A percentile compares a stretch with the other conserved stretches of the same genome.
These are phyloP conservation scores for Nicator chloris DNA, from an alignment of 2,113 vertebrate genomes.

Conservation along the genomic window DNA sequence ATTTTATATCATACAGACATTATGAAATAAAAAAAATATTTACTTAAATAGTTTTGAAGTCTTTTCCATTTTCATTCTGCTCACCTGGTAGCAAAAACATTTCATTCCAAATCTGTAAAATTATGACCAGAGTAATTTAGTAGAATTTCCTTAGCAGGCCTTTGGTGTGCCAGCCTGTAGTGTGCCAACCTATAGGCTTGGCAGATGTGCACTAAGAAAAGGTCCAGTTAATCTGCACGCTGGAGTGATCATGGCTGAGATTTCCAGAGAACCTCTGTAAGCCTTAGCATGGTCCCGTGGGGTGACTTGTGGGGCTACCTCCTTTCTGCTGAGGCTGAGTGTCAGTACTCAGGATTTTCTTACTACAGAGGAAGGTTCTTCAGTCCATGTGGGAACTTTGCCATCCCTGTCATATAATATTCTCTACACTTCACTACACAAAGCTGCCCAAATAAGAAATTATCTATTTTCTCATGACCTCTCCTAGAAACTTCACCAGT, in stretches of 20 bases:
- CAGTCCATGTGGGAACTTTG: neutral
- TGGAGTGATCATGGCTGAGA: neutral
- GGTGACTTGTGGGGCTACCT: neutral
- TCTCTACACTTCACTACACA: neutral
- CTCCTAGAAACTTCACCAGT: neutral
- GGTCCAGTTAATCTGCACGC: neutral
- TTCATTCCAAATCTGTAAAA: neutral
- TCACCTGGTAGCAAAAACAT: neutral
- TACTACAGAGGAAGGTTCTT: neutral
- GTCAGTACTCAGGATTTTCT: neutral
- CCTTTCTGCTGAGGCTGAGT: neutral
- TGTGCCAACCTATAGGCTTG: neutral
- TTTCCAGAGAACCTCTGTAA: neutral
- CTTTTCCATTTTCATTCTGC: neutral
- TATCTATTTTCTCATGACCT: neutral
- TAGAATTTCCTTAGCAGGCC: neutral
- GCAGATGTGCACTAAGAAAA: neutral
- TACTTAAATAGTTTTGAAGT: neutral
- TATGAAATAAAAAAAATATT: neutral
- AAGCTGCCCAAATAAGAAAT: neutral
- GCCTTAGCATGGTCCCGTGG: accelerated
- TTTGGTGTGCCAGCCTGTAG: neutral
- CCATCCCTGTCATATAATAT: neutral
- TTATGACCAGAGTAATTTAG: neutral
- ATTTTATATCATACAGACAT: neutral